phyloP scores from a whole-genome alignment of 2,888 invertebrate species.

The Ommatoiulus sabulosus region DNA sequence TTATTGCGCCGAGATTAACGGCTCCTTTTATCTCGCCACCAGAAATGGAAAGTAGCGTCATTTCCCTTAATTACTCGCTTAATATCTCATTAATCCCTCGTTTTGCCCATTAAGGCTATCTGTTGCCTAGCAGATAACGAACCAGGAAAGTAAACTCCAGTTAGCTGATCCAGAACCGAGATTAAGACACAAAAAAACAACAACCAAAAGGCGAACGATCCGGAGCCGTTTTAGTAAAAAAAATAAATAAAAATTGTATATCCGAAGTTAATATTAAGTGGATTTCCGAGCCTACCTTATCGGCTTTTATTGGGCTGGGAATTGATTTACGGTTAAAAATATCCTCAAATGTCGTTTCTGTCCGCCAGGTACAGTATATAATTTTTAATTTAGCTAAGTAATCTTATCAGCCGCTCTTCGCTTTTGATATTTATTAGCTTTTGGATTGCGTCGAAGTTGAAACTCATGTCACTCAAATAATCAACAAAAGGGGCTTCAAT shows the following conservation, averaged over 20 bases:
- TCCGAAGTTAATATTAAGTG: background rate
- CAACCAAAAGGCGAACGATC: background rate
- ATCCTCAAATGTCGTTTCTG: background rate
- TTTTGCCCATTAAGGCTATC: conserved; percentile 39
- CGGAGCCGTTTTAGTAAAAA: background rate
- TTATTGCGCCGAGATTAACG: background rate
- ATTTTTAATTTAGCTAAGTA: background rate
- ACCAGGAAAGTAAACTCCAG: background rate
- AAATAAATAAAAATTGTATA: too few species aligned
- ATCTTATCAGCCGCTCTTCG: background rate
- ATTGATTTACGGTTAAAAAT: background rate
- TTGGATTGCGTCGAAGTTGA: background rate
- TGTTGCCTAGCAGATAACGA: background rate
- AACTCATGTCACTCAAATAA: background rate
- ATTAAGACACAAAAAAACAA: background rate
- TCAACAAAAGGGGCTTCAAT: background rate
- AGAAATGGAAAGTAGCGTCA: conserved; percentile 45
- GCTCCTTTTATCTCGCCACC: conserved; percentile 15
- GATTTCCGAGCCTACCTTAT: background rate
- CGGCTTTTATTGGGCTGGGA: background rate
- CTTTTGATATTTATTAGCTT: background rate
- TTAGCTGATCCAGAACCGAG: background rate
- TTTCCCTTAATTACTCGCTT: conserved; percentile 52
- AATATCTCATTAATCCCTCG: conserved; percentile 54
- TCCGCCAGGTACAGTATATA: background rate